Percentiles rank a stretch among this genome's conserved stretches.
Conservation (phyloP, 2,797 vertebrate genomes). For the Apogon hyalosoma region DNA sequence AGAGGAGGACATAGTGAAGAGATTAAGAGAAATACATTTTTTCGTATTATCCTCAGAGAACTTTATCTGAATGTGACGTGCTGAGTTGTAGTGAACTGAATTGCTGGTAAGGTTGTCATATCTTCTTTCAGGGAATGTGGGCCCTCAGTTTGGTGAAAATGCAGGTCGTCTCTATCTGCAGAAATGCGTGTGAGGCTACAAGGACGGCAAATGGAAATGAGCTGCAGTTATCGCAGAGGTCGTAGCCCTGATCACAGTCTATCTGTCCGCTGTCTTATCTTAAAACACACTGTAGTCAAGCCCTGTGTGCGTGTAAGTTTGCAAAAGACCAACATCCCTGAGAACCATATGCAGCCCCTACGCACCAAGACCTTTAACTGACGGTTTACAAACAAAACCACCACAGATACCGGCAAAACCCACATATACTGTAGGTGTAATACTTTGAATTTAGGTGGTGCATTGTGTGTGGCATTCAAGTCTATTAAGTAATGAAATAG, state of each 20-base stretch:
- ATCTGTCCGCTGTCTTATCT: slow-evolving; percentile 54
- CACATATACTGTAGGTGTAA: not conserved
- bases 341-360: not conserved
- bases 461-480: no score
- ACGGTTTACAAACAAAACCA: not conserved
- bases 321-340: not conserved
- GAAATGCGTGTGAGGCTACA: slow-evolving; percentile 39
- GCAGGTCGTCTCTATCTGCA: slow-evolving; percentile 53
- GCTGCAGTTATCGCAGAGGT: slow-evolving; percentile 62
- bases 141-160: slow-evolving; percentile 53
- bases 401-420: not conserved
- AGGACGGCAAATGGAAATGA: slow-evolving; percentile 68
- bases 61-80: slow-evolving; percentile 65
- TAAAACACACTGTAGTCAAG: not conserved
- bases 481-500: no score
- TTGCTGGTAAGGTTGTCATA: slow-evolving; percentile 46
- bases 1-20: slow-evolving; percentile 53
- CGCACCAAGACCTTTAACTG: not conserved
- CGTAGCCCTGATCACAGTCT: slow-evolving; percentile 60
- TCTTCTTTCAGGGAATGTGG: slow-evolving; percentile 59
- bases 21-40: slow-evolving; percentile 64
- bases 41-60: slow-evolving; percentile 61
- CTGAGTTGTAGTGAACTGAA: slow-evolving; percentile 45
- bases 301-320: slow-evolving; percentile 5
- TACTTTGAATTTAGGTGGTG: not conserved